phyloP scores from a whole-genome alignment of 2,113 vertebrate genomes.

The Gasterosteus aculeatus region DNA sequence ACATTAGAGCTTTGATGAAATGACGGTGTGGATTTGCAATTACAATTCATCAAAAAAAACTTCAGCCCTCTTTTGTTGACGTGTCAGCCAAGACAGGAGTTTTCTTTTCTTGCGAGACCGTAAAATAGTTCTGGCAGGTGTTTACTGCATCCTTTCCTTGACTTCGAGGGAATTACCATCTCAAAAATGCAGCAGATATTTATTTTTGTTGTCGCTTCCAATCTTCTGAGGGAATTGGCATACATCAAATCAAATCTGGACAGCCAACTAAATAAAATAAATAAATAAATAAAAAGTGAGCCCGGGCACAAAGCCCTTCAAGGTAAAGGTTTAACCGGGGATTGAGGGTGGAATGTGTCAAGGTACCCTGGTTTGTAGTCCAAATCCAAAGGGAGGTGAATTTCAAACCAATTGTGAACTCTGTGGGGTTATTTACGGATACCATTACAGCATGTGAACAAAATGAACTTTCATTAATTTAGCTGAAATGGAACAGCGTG shows the following conservation, averaged over 20 bases:
- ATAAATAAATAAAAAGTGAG: too few species aligned
- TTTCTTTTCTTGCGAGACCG: neutral
- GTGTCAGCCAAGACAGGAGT: conserved; percentile 29
- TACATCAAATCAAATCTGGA: conserved; percentile 39
- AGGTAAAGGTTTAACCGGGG: neutral
- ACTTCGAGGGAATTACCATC: conserved; percentile 44
- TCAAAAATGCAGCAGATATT: conserved; percentile 20
- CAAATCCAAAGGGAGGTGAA: conserved; percentile 22
- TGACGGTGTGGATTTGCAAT: conserved; percentile 61
- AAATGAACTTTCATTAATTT: conserved; percentile 60
- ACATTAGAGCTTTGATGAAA: conserved; percentile 61
- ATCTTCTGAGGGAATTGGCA: conserved; percentile 32
- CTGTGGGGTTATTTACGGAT: conserved; percentile 51
- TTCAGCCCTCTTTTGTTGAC: conserved; percentile 47
- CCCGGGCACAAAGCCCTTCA: conserved; percentile 10
- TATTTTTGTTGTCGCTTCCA: neutral
- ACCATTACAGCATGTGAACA: conserved; percentile 46
- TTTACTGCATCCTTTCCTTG: conserved; percentile 21
- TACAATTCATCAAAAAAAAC: conserved; percentile 63
- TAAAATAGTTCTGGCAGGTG: conserved; percentile 38
- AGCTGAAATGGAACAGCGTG: conserved; percentile 54
- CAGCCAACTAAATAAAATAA: conserved; percentile 29
- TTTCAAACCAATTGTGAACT: conserved; percentile 57
- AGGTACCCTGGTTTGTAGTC: neutral
- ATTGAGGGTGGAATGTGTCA: conserved; percentile 15